Conservation (phyloP, 2,797 vertebrate species). For the Hypotaenidia philippensis region DNA sequence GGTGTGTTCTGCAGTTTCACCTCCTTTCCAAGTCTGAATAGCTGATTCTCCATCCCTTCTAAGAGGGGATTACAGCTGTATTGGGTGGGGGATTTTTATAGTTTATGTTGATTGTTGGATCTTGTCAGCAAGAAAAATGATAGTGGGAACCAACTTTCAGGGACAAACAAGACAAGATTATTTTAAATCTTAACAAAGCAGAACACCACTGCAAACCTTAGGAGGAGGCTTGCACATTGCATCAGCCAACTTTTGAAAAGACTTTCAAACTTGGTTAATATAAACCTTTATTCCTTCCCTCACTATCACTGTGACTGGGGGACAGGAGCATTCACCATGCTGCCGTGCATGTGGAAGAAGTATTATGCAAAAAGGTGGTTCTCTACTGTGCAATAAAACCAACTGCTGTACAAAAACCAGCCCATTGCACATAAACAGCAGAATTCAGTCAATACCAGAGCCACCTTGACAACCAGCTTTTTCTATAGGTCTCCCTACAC, state of each 20-base stretch:
- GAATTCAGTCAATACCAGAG: conserved; percentile 74
- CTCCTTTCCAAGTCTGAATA: neutral
- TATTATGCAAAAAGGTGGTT: conserved; percentile 39
- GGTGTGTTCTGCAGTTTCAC: neutral
- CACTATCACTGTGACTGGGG: neutral
- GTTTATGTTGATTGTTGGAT: neutral
- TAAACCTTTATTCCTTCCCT: conserved; percentile 17
- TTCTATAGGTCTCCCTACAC: neutral
- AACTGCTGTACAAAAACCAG: conserved; percentile 50
- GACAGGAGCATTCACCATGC: neutral
- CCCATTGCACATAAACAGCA: conserved; percentile 58
- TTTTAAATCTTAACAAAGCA: neutral
- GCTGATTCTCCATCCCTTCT: neutral
- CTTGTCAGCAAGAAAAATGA: neutral
- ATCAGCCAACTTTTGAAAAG: neutral
- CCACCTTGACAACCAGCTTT: conserved; percentile 41
- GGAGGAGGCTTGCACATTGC: neutral
- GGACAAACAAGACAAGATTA: neutral
- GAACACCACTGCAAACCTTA: neutral
- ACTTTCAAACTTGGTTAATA: neutral
- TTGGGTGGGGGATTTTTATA: neutral
- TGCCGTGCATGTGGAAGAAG: neutral
- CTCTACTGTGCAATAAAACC: conserved; percentile 23
- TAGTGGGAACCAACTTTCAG: neutral
- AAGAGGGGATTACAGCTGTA: neutral